These are phyloP conservation scores for Brachypteracias leptosomus DNA, from an alignment of 2,113 vertebrate species.

Conservation along the genomic window DNA sequence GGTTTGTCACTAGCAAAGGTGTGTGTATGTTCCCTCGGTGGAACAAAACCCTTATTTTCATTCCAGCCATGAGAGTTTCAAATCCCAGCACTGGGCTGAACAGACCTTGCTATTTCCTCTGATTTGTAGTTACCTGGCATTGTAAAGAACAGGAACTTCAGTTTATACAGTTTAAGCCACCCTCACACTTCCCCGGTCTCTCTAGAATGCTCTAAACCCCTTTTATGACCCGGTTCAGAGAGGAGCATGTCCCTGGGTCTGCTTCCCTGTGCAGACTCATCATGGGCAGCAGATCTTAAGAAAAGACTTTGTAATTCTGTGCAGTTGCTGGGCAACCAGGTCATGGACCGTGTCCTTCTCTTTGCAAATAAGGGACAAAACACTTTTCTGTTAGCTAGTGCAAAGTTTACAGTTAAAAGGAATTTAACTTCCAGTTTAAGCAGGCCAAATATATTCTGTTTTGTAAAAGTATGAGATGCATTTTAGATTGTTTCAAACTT, in stretches of 20 bases:
- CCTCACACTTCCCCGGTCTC: neutral
- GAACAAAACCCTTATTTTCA: neutral
- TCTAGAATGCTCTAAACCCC: neutral
- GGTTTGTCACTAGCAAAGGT: neutral
- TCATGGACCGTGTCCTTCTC: neutral
- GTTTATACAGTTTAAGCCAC: neutral
- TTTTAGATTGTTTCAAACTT: neutral
- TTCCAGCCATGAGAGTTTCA: neutral
- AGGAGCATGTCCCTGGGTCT: neutral
- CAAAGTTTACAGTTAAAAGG: neutral
- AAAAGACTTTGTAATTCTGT: neutral
- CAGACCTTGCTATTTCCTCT: neutral
- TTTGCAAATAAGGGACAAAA: neutral
- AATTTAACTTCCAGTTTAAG: neutral
- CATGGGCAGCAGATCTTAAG: neutral
- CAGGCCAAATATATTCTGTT: neutral
- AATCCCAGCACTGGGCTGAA: neutral
- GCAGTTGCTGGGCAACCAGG: neutral
- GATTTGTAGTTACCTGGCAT: neutral
- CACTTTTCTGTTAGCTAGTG: neutral
- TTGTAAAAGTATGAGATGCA: neutral
- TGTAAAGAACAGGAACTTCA: neutral
- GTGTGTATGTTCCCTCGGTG: neutral
- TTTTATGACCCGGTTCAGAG: neutral
- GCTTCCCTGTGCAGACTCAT: neutral